These are phyloP conservation scores for Suncus etruscus DNA, from an alignment of 2,113 vertebrate genomes.

Conservation along the genomic window DNA sequence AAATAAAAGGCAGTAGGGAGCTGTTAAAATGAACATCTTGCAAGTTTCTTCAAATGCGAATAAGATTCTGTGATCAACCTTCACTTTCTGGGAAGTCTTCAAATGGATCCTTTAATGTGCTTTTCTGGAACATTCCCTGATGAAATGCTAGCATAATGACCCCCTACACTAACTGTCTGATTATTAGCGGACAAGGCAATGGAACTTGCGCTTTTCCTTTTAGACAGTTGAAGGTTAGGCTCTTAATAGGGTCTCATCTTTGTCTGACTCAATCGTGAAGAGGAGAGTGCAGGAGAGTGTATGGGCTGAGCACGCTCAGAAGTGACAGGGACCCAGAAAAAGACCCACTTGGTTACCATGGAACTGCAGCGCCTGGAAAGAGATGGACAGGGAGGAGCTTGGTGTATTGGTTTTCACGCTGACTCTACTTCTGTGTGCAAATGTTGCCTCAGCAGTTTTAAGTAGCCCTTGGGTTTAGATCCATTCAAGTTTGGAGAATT, in stretches of 20 bases:
- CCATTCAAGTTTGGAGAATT: neutral
- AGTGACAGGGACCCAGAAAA: neutral
- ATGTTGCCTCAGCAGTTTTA: neutral
- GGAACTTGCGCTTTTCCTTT: slow-evolving; percentile 85
- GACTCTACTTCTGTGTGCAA: neutral
- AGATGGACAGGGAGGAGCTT: neutral
- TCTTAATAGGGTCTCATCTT: slow-evolving; percentile 77
- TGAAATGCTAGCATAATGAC: slow-evolving; percentile 88
- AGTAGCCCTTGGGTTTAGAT: neutral
- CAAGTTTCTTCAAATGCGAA: slow-evolving; percentile 83
- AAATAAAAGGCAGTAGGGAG: slow-evolving; percentile 78
- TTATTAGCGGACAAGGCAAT: slow-evolving; percentile 86
- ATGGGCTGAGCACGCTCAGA: slow-evolving; percentile 61
- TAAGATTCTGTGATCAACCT: slow-evolving; percentile 83
- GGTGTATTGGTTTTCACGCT: neutral
- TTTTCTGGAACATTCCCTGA: slow-evolving; percentile 89
- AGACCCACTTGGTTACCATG: neutral
- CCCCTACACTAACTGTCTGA: slow-evolving; percentile 85
- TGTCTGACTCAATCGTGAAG: slow-evolving; percentile 77
- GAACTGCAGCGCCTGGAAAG: neutral
- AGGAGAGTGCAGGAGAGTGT: neutral
- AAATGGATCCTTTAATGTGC: slow-evolving; percentile 88
- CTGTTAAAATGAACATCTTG: slow-evolving; percentile 75
- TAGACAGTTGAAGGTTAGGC: slow-evolving; percentile 73
- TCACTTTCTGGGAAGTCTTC: slow-evolving; percentile 87